Evolutionary conservation across 2,797 vertebrate genomes (phyloP), one percentile per base, ranked within the genome.

Genomic region (Phataginus tetradactyla): DNA sequence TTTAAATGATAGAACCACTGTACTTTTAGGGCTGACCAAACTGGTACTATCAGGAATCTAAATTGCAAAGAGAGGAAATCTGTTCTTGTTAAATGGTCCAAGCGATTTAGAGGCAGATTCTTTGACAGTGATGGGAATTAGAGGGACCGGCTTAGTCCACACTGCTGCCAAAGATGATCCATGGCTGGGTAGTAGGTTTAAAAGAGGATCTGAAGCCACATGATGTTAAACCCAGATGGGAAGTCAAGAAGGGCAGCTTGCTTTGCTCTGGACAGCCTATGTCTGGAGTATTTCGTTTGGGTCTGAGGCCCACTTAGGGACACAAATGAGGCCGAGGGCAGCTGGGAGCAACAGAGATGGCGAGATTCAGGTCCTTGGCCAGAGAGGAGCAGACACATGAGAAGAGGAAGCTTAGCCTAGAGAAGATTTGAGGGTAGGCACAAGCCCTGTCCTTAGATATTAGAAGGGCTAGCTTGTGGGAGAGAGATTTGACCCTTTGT

Each of bases 1-100:
- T 59, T 49, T 95, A 80, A 92, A 39, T 69, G 64, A 45, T 64
- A 51, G n/a, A 88, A 5, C 85, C 72, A 79, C 42, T 69, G 75
- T 92, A 34, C 66, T 53, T 21, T 55, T 71, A 53, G 80, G 34
- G 25, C 23, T 74, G 83, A 88, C 18, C 59, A 63, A 59, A 78
- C 59, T 37, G 63, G 53, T 39, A 55, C 92, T 86, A 79, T 74
- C 42, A 78, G 86, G 32, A 78, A 78, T 90, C 81, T 92, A 90
- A 87, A 87, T 27, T 69, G 85, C 42, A 57, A 17, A 0, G 27
- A 68, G 64, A 92, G n/a, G 66, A 69, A 61, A 59, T 53, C n/a
- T 86, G 7, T 90, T 71, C 64, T 71, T 80, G 37, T 86, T 92
- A 57, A 87, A 94, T 34, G 53, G 49, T 69, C 39, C 75, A 92